phyloP scores from a whole-genome alignment of 2,113 vertebrate genomes.

The Tetrao urogallus region DNA sequence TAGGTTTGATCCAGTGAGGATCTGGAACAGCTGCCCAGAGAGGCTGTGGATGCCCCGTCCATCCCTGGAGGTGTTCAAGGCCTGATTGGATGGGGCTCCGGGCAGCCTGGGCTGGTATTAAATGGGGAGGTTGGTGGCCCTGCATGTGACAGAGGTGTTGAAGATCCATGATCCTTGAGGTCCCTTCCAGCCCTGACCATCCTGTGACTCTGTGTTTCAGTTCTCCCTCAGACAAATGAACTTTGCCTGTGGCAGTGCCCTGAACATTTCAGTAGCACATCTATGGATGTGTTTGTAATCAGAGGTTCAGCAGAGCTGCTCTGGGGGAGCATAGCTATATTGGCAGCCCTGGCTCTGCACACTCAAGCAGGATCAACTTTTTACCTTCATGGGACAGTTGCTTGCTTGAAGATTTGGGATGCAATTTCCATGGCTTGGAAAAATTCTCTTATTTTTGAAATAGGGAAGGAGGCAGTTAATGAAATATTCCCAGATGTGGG shows the following conservation, averaged over 20 bases:
- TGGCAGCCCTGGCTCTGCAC: accelerated
- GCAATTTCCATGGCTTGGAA: not conserved
- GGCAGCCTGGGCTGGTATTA: too few species aligned
- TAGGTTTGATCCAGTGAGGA: not conserved
- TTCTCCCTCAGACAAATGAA: accelerated
- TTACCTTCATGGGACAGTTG: not conserved
- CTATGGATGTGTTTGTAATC: accelerated
- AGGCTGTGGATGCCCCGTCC: too few species aligned
- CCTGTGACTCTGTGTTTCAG: not conserved
- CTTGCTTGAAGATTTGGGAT: not conserved
- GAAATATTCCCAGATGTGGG: not conserved
- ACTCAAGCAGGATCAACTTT: not conserved
- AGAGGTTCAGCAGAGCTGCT: accelerated
- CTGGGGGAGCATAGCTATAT: accelerated
- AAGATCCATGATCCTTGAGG: too few species aligned
- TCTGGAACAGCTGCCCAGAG: too few species aligned
- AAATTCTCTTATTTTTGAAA: not conserved
- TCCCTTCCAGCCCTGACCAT: too few species aligned
- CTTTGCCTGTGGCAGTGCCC: not conserved
- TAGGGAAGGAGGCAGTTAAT: not conserved
- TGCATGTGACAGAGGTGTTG: too few species aligned
- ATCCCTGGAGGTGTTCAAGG: too few species aligned
- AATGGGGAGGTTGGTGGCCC: too few species aligned
- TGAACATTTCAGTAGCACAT: accelerated
- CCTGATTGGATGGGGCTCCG: too few species aligned